A percentile compares a stretch with the other conserved stretches of the same genome.
Conservation (phyloP, 2,797 vertebrate genomes). For the Helarctos malayanus region DNA sequence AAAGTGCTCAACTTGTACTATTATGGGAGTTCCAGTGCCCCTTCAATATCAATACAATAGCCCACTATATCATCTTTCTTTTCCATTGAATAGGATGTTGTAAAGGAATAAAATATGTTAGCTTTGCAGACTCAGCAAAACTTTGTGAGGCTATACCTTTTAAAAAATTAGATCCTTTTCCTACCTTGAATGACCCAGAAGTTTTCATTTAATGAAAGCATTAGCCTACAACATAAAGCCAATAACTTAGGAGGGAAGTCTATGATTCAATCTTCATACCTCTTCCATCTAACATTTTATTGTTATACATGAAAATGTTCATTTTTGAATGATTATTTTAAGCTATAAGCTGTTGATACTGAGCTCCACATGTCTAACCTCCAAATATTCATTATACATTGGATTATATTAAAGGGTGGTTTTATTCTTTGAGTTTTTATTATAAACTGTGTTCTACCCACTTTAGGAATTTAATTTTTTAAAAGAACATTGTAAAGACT, state of each 20-base stretch:
- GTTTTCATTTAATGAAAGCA: slow-evolving; percentile 79
- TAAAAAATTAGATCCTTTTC: slow-evolving; percentile 43
- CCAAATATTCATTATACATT: background rate
- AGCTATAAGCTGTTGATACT: background rate
- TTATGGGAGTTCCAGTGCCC: background rate
- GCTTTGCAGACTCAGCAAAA: slow-evolving; percentile 12
- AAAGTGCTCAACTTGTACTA: background rate
- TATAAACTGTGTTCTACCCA: background rate
- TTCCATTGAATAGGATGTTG: background rate
- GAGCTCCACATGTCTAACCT: background rate
- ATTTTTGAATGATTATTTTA: slow-evolving; percentile 34
- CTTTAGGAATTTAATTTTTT: background rate
- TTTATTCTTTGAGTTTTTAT: background rate
- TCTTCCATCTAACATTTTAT: background rate
- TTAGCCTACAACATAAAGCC: slow-evolving; percentile 45
- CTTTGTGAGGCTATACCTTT: slow-evolving; percentile 19
- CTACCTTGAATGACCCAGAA: slow-evolving; percentile 41
- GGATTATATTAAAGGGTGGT: background rate
- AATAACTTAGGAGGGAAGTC: slow-evolving; percentile 42
- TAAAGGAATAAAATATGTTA: slow-evolving; percentile 22
- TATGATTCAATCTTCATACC: slow-evolving; percentile 23
- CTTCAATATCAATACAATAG: background rate
- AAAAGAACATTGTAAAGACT: background rate
- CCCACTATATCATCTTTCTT: background rate
- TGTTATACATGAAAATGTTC: background rate